Percentiles rank a stretch among this genome's conserved stretches.
phyloP scores from a whole-genome alignment of 2,888 invertebrate genomes.

The Iphiclides podalirius region DNA sequence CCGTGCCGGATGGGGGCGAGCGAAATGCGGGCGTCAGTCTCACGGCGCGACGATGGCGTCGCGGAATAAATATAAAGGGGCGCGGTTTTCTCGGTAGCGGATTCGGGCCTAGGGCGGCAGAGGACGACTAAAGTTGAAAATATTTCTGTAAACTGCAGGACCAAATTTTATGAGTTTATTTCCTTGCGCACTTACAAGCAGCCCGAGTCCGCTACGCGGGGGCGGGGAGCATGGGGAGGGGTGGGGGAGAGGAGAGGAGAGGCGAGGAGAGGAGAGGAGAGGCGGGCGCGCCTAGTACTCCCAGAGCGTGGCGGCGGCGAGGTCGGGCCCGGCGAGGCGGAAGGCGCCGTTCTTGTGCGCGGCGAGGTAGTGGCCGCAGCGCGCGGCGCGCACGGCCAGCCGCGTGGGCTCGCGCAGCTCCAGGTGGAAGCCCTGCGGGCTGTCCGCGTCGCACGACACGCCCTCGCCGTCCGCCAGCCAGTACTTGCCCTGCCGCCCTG shows the following conservation, averaged over 20 bases:
- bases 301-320: constrained; percentile 93
- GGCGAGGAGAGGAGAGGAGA: too few species aligned
- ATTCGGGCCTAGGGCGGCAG: constrained; percentile 88
- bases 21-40: neutral
- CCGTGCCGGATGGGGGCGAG: too few species aligned
- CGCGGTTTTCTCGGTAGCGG: constrained; percentile 74
- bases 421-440: constrained; percentile 91
- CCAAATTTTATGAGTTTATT: too few species aligned
- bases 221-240: too few species aligned
- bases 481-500: constrained; percentile 95
- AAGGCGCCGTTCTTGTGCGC: constrained; percentile 96
- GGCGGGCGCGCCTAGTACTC: constrained; percentile 85
- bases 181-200: too few species aligned
- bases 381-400: constrained; percentile 91
- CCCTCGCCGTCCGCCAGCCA: constrained; percentile 95
- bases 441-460: constrained; percentile 91
- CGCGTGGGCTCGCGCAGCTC: constrained; percentile 96
- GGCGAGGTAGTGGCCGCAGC: constrained; percentile 88
- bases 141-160: too few species aligned
- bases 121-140: too few species aligned
- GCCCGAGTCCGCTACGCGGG: too few species aligned
- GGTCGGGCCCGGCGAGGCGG: constrained; percentile 88
- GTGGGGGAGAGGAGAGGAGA: too few species aligned
- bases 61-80: neutral
- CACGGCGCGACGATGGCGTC: neutral